Evolutionary conservation across 1,140 invertebrate species (phyloP).

Genomic region (Maconellicoccus hirsutus): DNA sequence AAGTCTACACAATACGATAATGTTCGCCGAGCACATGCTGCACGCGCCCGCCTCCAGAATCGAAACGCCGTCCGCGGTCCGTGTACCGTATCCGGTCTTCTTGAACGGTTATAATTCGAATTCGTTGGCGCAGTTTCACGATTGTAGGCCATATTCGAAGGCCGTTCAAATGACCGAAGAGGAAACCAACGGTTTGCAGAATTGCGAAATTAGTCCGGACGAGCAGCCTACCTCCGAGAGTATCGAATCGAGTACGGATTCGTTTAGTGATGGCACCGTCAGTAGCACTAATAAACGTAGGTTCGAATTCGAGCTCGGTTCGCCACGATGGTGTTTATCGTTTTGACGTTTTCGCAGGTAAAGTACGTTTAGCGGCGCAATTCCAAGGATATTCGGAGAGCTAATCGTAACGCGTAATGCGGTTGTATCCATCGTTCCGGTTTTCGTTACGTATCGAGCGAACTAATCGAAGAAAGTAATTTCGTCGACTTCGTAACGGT

Average conservation of each 20-base stretch:
- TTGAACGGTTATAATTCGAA: not conserved
- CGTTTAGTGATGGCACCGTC: conserved; percentile 17
- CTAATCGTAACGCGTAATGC: not conserved
- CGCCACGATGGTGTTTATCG: not conserved
- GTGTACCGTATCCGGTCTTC: not conserved
- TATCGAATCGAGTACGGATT: conserved; percentile 10
- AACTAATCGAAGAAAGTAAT: too few species aligned
- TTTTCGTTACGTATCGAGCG: too few species aligned
- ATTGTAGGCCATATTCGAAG: not conserved
- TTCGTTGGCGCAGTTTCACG: not conserved
- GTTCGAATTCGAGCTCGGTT: not conserved
- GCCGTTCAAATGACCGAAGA: not conserved
- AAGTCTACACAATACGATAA: not conserved
- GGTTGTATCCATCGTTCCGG: too few species aligned
- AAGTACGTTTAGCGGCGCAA: conserved; percentile 26
- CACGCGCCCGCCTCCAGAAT: not conserved
- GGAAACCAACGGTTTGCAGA: not conserved
- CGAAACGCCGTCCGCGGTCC: not conserved
- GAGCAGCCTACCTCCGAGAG: conserved; percentile 1
- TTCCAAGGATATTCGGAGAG: conserved; percentile 23
- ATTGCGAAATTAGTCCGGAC: not conserved
- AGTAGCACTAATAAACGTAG: conserved; percentile 20
- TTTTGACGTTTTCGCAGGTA: conserved; percentile 22
- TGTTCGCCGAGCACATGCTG: not conserved
- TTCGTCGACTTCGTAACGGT: not conserved